These are phyloP conservation scores for Thamnophis elegans DNA, from an alignment of 2,797 vertebrate genomes.

Conservation along the genomic window DNA sequence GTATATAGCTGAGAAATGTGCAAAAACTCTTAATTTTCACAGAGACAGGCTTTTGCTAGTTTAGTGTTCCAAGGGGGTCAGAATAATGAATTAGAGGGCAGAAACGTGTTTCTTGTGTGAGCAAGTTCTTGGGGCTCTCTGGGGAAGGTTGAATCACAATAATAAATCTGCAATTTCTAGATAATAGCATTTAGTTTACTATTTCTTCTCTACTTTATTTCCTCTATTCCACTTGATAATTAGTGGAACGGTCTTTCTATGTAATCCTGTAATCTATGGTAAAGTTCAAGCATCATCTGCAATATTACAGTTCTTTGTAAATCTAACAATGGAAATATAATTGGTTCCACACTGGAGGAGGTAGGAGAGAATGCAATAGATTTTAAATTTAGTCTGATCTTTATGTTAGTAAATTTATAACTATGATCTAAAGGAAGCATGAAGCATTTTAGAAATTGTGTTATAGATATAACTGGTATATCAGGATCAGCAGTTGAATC, in stretches of 20 bases:
- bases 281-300: constrained; percentile 22
- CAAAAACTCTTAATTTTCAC: background rate
- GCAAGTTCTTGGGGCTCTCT: background rate
- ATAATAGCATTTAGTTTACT: background rate
- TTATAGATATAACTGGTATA: background rate
- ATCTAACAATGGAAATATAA: background rate
- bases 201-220: background rate
- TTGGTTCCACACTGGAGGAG: background rate
- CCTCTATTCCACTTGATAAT: background rate
- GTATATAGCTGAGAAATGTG: background rate
- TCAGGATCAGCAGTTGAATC: background rate
- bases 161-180: background rate
- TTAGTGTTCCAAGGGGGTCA: background rate
- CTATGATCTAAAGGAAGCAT: background rate
- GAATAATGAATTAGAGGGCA: background rate
- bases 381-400: background rate
- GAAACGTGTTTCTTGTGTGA: background rate
- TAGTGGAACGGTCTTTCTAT: constrained; percentile 14
- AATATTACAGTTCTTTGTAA: constrained; percentile 1
- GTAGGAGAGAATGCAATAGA: background rate
- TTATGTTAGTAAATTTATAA: background rate
- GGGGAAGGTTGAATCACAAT: background rate
- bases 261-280: constrained; percentile 29
- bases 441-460: background rate
- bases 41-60: background rate